Conservation (phyloP, 2,888 invertebrate genomes). For the Apamea crenata region DNA sequence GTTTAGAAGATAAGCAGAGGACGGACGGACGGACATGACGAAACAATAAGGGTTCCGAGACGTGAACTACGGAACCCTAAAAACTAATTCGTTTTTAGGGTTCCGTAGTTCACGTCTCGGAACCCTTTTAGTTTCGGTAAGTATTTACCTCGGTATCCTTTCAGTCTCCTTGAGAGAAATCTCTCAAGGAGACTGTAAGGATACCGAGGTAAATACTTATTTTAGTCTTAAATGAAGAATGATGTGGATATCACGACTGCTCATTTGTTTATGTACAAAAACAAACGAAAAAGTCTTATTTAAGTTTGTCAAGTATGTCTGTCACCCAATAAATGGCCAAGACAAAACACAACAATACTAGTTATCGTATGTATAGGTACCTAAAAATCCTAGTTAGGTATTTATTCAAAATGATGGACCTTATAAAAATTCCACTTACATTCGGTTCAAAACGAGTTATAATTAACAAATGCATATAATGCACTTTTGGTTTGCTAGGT, state of each 20-base stretch:
- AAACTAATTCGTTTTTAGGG: too few species aligned
- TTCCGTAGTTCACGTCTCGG: too few species aligned
- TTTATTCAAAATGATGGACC: neutral
- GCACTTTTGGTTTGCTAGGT: neutral
- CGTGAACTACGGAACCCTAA: too few species aligned
- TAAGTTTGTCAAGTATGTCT: neutral
- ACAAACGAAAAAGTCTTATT: neutral
- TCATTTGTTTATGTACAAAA: neutral
- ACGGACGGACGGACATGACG: too few species aligned
- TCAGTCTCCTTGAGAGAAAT: too few species aligned
- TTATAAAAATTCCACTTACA: neutral
- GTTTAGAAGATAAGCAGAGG: too few species aligned
- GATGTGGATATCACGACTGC: neutral
- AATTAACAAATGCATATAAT: neutral
- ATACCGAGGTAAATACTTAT: neutral
- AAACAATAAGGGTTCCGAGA: too few species aligned
- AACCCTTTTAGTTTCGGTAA: too few species aligned
- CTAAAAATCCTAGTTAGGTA: neutral
- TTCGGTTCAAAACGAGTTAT: neutral
- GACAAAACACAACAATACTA: neutral
- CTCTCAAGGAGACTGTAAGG: conserved; percentile 2
- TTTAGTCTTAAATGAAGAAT: neutral
- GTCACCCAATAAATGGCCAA: neutral
- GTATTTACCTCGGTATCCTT: too few species aligned
- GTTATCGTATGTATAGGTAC: neutral